Evolutionary conservation across 2,888 invertebrate genomes (phyloP), one percentile per base, ranked within the genome.

Genomic region (Salpingus planirostris): DNA sequence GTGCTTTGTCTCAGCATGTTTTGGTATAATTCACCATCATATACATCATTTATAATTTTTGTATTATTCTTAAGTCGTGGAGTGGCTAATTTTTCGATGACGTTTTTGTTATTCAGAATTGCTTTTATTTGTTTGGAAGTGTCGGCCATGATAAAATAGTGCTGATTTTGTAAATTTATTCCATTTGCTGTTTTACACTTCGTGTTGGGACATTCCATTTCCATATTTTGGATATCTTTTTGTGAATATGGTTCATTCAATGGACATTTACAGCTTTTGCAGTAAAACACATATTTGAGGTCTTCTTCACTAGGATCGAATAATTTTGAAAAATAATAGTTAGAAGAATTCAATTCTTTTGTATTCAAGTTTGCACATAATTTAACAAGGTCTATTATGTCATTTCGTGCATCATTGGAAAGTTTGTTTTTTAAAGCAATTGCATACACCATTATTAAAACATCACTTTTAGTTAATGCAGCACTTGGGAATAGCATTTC

Each of bases 221-320:
- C n/a, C n/a, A n/a, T n/a, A n/a, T n/a, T n/a, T n/a, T n/a, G n/a
- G n/a, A n/a, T n/a, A n/a, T n/a, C n/a, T n/a, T n/a, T n/a, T n/a
- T n/a, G 18, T 18, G 18, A 18, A 6, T 18, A 4, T 8, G 8
- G 5, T 11, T 26, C 13, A 26, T 13, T 11, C 26, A 26, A 26
- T 5, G 3, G 21, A 13, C 29, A 8, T 12, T 29, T 4, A 18
- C 21, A 21, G 12, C 8, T 13, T 21, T 29, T 29, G 22, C 29
- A 23, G 10, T 23, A 23, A 11, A 23, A 23, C 4, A 7, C 5
- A 11, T 23, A 23, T 10, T 23, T 5, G 4, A 23, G 11, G 11
- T 23, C 23, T 23, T 23, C 23, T 10, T 23, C 5, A 18, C 8
- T 11, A 8, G 23, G 23, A 10, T 23, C 23, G 10, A 23, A 23